Evolutionary conservation across 2,797 vertebrate genomes (phyloP).

Genomic region (Netta rufina): DNA sequence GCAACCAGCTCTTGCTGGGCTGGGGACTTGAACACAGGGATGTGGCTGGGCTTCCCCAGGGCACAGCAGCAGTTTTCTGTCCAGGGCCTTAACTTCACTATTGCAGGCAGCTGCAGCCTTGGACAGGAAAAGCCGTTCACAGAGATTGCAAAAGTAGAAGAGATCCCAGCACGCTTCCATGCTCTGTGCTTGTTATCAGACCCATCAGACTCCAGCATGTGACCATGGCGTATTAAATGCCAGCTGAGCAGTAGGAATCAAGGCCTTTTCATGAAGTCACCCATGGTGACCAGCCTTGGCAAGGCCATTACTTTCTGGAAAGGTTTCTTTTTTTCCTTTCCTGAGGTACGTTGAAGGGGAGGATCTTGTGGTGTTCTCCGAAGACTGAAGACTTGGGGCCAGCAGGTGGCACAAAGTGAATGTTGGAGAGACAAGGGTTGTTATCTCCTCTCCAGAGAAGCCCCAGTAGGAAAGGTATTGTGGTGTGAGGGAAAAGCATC

Average conservation of each 20-base stretch:
- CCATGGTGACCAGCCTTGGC: neutral
- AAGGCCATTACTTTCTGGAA: neutral
- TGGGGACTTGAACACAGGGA: neutral
- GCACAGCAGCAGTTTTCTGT: neutral
- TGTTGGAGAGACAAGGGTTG: neutral
- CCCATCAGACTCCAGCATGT: too few species aligned
- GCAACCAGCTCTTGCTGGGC: neutral
- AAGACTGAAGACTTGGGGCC: too few species aligned
- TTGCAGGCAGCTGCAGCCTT: neutral
- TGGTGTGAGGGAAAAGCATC: neutral
- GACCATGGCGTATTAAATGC: neutral
- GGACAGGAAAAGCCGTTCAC: neutral
- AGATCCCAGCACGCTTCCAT: neutral
- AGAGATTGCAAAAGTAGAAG: neutral
- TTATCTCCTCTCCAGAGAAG: neutral
- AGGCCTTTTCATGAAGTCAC: neutral
- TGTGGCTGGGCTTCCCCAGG: rapidly evolving
- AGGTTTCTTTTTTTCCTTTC: neutral
- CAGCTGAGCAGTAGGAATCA: neutral
- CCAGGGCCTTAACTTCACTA: too few species aligned
- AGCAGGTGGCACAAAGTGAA: neutral
- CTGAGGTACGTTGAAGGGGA: neutral
- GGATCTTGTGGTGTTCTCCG: neutral
- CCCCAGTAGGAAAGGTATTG: neutral
- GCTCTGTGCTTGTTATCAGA: neutral